Evolutionary conservation across 1,140 invertebrate species (phyloP), one percentile per base, ranked within the genome.

Genomic region (Pogonognathellus flavescens): DNA sequence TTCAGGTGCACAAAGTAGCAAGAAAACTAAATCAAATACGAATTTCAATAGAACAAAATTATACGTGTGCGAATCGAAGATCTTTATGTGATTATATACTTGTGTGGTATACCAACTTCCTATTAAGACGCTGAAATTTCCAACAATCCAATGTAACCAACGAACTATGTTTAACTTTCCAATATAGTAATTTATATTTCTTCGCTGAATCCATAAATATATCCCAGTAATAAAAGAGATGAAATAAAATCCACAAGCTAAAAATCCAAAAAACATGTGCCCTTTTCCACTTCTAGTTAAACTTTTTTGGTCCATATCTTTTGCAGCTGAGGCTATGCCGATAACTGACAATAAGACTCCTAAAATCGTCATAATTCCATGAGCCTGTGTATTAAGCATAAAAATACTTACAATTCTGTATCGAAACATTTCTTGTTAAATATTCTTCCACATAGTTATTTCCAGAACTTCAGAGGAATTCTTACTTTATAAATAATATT

Each of bases 1-100:
- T 76, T 76, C 70, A n/a, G 70, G 70, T 8, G 70, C 70, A n/a
- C 49, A 76, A 25, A 76, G 6, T 4, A 76, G 7, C 25, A 76
- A 4, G 11, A n/a, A 18, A 25, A 76, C 70, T 76, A 18, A 9
- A n/a, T 49, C 14, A 76, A n/a, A 10, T 3, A 9, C 14, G 16
- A 2, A 16, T 41, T 49, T 49, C 14, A n/a, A 18, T 31, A 0
- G 14, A 50, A 10, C 0, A 18, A 1, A 76, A 49, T 41, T 76
- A n/a, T n/a, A n/a, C n/a, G n/a, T n/a, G n/a, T n/a, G n/a, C n/a
- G n/a, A n/a, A n/a, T n/a, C n/a, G n/a, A n/a, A n/a, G n/a, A n/a
- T n/a, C n/a, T n/a, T n/a, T n/a, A n/a, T n/a, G n/a, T n/a, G n/a
- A n/a, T n/a, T n/a, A n/a, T 25, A 6, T 0, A 76, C 0, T 8